Conservation (phyloP, 2,113 vertebrate species). For the Syngnathus floridae region DNA sequence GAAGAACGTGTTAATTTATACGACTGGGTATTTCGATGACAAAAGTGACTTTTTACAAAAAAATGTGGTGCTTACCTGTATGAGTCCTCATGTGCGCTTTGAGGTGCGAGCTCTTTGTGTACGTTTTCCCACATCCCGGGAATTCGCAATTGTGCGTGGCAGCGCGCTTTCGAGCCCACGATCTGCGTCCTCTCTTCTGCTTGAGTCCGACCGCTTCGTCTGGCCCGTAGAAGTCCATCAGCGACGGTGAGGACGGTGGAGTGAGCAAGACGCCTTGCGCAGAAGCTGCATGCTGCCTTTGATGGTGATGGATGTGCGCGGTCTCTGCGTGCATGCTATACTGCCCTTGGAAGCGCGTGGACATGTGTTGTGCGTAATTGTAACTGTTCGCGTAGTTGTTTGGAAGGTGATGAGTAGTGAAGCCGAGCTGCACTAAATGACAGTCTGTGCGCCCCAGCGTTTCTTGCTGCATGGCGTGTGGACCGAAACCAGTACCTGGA, state of each 20-base stretch:
- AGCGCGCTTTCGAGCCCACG: conserved; percentile 83
- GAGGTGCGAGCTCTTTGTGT: conserved; percentile 89
- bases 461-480: conserved; percentile 49
- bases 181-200: conserved; percentile 79
- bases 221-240: conserved; percentile 77
- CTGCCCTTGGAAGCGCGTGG: conserved; percentile 75
- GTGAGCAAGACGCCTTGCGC: conserved; percentile 79
- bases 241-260: conserved; percentile 80
- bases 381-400: conserved; percentile 66
- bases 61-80: conserved; percentile 71
- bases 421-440: conserved; percentile 61
- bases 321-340: conserved; percentile 74
- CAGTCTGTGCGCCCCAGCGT: conserved; percentile 57
- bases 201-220: conserved; percentile 71
- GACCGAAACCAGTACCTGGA: conserved; percentile 44
- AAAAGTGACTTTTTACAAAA: too few species aligned
- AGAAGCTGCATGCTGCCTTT: conserved; percentile 21
- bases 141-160: conserved; percentile 90
- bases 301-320: conserved; percentile 55
- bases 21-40: too few species aligned
- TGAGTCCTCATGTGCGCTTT: conserved; percentile 91
- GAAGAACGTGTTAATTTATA: too few species aligned
- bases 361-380: conserved; percentile 63
- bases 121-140: conserved; percentile 86
- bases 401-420: conserved; percentile 35